phyloP scores from a whole-genome alignment of 2,797 vertebrate species.

The Astyanax mexicanus region DNA sequence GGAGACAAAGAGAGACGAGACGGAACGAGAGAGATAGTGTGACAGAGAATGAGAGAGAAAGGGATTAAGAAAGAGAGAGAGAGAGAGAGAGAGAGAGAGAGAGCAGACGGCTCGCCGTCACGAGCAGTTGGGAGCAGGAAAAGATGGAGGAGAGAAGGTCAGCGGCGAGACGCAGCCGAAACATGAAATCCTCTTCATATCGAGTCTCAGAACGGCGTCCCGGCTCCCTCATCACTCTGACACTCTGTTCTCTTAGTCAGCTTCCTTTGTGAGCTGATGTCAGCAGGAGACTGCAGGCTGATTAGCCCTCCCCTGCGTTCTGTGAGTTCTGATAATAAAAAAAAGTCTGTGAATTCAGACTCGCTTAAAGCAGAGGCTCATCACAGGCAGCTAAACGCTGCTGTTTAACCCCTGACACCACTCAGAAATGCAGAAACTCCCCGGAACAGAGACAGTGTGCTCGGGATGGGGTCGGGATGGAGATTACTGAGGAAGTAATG shows the following conservation, averaged over 20 bases:
- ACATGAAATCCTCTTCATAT: constrained; percentile 63
- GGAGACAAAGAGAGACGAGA: background rate
- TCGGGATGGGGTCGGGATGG: background rate
- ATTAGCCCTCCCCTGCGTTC: constrained; percentile 56
- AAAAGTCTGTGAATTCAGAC: constrained; percentile 2
- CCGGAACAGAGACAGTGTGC: background rate
- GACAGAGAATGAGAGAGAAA: background rate
- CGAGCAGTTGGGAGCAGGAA: background rate
- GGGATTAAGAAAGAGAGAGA: no score
- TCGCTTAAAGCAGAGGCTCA: background rate
- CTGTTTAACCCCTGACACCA: constrained; percentile 1
- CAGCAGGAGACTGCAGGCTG: constrained; percentile 50
- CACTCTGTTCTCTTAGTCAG: constrained; percentile 60
- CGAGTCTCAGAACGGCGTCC: constrained; percentile 41
- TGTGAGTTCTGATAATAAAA: constrained; percentile 47
- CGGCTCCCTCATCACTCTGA: constrained; percentile 62
- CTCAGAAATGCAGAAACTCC: background rate
- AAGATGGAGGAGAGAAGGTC: constrained; percentile 13
- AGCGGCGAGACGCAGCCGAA: constrained; percentile 38
- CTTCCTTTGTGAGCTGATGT: constrained; percentile 52
- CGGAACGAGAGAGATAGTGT: background rate
- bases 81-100: background rate
- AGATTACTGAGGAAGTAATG: background rate
- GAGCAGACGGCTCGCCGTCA: constrained; percentile 30
- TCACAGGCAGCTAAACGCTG: background rate